These are phyloP conservation scores for Cyrtodaria siliqua DNA, from an alignment of 2,888 invertebrate genomes.

Conservation along the genomic window DNA sequence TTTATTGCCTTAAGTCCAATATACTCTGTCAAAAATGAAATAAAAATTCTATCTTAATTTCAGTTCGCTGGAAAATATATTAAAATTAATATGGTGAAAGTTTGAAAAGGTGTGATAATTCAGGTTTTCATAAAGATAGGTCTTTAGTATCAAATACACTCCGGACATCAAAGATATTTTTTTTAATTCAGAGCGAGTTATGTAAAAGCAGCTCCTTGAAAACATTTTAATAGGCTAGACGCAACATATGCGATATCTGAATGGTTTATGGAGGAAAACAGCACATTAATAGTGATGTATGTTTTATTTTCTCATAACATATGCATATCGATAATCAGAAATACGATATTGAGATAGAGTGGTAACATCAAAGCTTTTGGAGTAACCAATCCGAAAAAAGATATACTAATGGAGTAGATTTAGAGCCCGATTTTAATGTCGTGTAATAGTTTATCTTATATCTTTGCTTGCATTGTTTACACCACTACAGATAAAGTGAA, in stretches of 20 bases:
- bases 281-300: slow-evolving; percentile 47
- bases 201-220: not conserved
- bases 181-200: not conserved
- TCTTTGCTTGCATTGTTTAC: slow-evolving; percentile 9
- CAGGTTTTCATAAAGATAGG: not conserved
- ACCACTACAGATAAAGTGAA: slow-evolving; percentile 22
- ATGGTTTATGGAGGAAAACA: slow-evolving; percentile 21
- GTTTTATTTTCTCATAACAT: slow-evolving; percentile 22
- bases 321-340: slow-evolving; percentile 42
- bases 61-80: slow-evolving; percentile 36
- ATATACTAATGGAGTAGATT: slow-evolving; percentile 24
- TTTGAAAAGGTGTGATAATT: slow-evolving; percentile 12
- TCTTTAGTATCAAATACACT: slow-evolving; percentile 10
- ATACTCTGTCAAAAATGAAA: slow-evolving; percentile 59
- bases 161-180: slow-evolving; percentile 5
- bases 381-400: slow-evolving; percentile 12
- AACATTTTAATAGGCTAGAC: slow-evolving; percentile 20
- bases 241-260: slow-evolving; percentile 15
- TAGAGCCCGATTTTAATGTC: not conserved
- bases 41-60: slow-evolving; percentile 63
- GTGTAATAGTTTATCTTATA: slow-evolving; percentile 3
- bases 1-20: slow-evolving; percentile 58
- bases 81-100: slow-evolving; percentile 36
- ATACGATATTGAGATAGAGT: slow-evolving; percentile 21
- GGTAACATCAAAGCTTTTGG: slow-evolving; percentile 26